These are phyloP conservation scores for Desmophyllum pertusum DNA, from an alignment of 92 coral and sea anemone genomes.

Conservation along the genomic window DNA sequence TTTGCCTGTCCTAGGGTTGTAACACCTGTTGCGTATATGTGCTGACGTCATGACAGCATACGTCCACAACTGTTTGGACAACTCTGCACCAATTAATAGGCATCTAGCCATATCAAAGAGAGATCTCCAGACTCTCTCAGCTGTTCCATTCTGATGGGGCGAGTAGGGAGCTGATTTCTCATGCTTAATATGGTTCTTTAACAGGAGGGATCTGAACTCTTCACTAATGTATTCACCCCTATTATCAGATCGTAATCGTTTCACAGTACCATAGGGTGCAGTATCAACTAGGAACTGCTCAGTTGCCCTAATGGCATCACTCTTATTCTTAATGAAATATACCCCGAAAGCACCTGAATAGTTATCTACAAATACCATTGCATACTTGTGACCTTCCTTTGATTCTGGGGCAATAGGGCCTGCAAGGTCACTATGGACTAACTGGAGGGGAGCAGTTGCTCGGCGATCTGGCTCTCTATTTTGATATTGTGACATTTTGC, in stretches of 20 bases:
- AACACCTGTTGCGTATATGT: constrained; percentile 42
- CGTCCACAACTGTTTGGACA: constrained; percentile 38
- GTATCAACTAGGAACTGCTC: constrained; percentile 36
- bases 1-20: constrained; percentile 22
- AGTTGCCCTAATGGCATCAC: constrained; percentile 22
- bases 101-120: constrained; percentile 32
- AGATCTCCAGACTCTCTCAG: constrained; percentile 6
- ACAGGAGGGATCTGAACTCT: background rate
- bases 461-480: constrained; percentile 27
- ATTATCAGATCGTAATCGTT: background rate
- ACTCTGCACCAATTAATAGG: background rate
- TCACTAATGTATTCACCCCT: constrained; percentile 4
- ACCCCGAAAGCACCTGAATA: constrained; percentile 10
- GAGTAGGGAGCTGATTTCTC: constrained; percentile 12
- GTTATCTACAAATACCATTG: constrained; percentile 16
- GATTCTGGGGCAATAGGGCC: constrained; percentile 46
- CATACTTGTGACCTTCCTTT: constrained; percentile 38
- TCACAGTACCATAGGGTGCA: constrained; percentile 30
- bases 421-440: constrained; percentile 54
- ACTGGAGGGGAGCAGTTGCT: constrained; percentile 5
- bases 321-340: constrained; percentile 5
- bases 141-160: constrained; percentile 28
- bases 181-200: constrained; percentile 11
- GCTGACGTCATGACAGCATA: constrained; percentile 45
- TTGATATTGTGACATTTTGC: constrained; percentile 22